Evolutionary conservation across 2,888 invertebrate genomes (phyloP).

Genomic region (Nephrocerus scutellatus): DNA sequence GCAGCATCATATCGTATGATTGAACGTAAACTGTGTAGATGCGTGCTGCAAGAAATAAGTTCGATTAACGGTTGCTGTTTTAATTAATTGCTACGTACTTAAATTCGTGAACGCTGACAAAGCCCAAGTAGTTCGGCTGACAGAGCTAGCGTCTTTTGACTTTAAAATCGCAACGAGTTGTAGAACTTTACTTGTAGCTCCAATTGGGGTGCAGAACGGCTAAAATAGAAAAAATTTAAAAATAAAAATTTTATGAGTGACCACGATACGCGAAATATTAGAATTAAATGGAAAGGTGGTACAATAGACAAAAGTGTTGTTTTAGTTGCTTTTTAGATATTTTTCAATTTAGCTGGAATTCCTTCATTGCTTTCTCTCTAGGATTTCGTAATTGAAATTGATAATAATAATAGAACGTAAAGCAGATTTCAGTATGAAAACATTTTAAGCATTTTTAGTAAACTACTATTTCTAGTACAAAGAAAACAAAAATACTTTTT

Average conservation of each 20-base stretch:
- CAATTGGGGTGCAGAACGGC: constrained; percentile 57
- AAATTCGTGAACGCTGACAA: constrained; percentile 75
- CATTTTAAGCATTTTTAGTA: neutral
- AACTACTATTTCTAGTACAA: neutral
- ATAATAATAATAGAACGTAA: too few relatives aligned
- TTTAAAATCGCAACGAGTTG: constrained; percentile 68
- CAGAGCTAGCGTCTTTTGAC: constrained; percentile 65
- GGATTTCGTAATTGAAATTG: too few relatives aligned
- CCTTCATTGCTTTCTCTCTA: too few relatives aligned
- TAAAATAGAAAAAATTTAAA: constrained; percentile 22
- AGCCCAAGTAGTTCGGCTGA: constrained; percentile 73
- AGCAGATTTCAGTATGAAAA: too few relatives aligned
- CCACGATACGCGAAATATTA: too few relatives aligned
- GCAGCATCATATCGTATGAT: constrained; percentile 64
- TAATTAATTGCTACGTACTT: constrained; percentile 53
- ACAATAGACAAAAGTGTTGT: too few relatives aligned
- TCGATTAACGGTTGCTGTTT: neutral
- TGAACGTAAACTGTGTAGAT: constrained; percentile 74
- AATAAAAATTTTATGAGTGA: too few relatives aligned
- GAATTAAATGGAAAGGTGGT: too few relatives aligned
- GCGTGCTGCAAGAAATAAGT: constrained; percentile 57
- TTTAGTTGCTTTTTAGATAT: neutral
- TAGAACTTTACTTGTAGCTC: constrained; percentile 74
- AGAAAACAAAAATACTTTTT: too few relatives aligned
- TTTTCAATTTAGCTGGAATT: neutral